phyloP scores from a whole-genome alignment of 2,113 vertebrate species.

The Fulmarus glacialis region DNA sequence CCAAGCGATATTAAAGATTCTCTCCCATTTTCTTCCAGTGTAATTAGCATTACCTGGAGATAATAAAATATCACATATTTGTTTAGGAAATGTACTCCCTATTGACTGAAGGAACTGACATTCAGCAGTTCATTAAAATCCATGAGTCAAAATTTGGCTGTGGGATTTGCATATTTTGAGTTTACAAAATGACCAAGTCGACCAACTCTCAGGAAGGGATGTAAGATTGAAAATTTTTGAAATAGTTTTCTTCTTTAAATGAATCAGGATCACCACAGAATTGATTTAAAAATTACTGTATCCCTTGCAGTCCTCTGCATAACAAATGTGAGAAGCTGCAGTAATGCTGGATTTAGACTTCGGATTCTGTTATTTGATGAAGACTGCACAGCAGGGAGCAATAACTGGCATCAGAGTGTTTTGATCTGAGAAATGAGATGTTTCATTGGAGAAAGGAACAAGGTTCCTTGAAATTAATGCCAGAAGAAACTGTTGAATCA shows the following conservation, averaged over 20 bases:
- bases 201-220: neutral
- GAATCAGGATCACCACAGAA: neutral
- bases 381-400: neutral
- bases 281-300: neutral
- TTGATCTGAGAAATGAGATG: neutral
- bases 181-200: neutral
- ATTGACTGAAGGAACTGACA: conserved; percentile 20
- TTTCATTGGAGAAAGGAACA: neutral
- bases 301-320: neutral
- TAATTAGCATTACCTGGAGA: conserved; percentile 37
- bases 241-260: neutral
- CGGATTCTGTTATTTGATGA: neutral
- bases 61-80: conserved; percentile 35
- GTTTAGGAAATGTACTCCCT: conserved; percentile 45
- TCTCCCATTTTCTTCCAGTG: conserved; percentile 12
- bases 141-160: neutral
- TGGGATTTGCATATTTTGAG: neutral
- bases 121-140: neutral
- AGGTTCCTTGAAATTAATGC: neutral
- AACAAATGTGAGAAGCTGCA: neutral
- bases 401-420: neutral
- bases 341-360: neutral
- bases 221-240: neutral
- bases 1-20: neutral
- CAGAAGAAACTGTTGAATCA: neutral